Evolutionary conservation across 2,113 vertebrate species (phyloP).

Genomic region (Toxotes chatareus): DNA sequence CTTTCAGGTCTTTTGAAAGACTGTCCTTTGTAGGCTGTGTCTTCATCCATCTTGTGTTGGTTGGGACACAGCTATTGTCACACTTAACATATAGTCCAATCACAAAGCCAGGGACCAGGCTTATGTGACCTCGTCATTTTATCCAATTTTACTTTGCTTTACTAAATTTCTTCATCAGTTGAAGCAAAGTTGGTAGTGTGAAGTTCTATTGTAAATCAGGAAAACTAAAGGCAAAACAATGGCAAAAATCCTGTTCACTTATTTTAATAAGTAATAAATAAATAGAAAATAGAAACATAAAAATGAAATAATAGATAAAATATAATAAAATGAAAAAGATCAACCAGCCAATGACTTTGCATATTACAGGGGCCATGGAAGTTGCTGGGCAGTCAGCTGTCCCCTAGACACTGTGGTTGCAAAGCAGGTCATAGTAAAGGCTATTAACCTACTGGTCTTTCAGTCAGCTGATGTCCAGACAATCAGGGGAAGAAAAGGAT

Average conservation of each 20-base stretch:
- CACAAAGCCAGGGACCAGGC: not conserved
- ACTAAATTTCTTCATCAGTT: not conserved
- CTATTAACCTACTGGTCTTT: not conserved
- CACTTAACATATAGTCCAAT: not conserved
- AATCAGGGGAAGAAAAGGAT: slow-evolving; percentile 2
- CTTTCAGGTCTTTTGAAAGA: not conserved
- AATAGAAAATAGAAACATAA: no score
- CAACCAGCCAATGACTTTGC: no score
- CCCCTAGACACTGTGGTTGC: not conserved
- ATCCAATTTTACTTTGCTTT: not conserved
- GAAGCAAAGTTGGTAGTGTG: not conserved
- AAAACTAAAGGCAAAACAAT: no score
- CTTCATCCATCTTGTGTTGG: not conserved
- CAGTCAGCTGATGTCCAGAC: slow-evolving; percentile 37
- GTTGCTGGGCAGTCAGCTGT: not conserved
- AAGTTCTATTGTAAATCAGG: not conserved
- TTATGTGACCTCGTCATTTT: not conserved
- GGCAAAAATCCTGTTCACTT: no score
- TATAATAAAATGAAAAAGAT: no score
- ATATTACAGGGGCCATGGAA: not conserved
- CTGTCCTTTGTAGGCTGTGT: not conserved
- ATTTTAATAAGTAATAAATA: no score
- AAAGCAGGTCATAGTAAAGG: not conserved
- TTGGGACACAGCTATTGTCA: not conserved
- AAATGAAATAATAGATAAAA: no score